Percentiles rank a stretch among this genome's conserved stretches.
phyloP scores from a whole-genome alignment of 2,797 vertebrate genomes.

The Takifugu ocellatus region DNA sequence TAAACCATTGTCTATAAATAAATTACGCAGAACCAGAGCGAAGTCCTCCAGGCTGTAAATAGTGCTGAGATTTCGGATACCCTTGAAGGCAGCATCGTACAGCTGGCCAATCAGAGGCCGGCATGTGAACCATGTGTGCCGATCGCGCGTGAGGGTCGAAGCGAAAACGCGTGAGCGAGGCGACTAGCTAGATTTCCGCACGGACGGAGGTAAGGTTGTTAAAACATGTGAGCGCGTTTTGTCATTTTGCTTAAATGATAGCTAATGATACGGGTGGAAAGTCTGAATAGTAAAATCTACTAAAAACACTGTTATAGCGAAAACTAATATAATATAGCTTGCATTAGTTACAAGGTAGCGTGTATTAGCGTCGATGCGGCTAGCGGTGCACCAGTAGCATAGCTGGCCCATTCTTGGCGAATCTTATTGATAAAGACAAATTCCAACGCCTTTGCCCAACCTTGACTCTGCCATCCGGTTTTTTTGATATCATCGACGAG shows the following conservation, averaged over 20 bases:
- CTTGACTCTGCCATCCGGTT: too few relatives aligned
- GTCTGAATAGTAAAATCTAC: background rate
- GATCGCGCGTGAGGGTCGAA: slow-evolving; percentile 38
- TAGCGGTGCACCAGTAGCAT: slow-evolving; percentile 19
- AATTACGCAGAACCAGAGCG: background rate
- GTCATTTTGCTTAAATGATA: fast-evolving
- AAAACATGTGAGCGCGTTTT: background rate
- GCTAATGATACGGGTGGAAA: fast-evolving
- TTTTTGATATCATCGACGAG: background rate
- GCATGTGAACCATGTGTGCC: slow-evolving; percentile 32
- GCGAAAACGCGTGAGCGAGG: slow-evolving; percentile 53
- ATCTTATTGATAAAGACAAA: background rate
- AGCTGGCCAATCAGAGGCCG: slow-evolving; percentile 42
- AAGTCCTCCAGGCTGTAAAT: background rate
- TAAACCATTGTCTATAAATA: too few relatives aligned
- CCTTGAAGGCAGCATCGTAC: slow-evolving; percentile 37
- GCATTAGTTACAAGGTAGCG: slow-evolving; percentile 32
- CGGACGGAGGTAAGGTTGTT: slow-evolving; percentile 49
- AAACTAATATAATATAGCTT: slow-evolving; percentile 42
- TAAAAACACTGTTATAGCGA: slow-evolving; percentile 9
- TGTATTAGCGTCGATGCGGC: slow-evolving; percentile 5
- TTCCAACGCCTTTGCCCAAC: too few relatives aligned
- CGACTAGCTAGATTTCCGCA: slow-evolving; percentile 40
- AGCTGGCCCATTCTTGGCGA: background rate
- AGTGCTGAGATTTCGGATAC: background rate